Conservation (phyloP, 2,797 vertebrate genomes). For the Enteromius argenteus region DNA sequence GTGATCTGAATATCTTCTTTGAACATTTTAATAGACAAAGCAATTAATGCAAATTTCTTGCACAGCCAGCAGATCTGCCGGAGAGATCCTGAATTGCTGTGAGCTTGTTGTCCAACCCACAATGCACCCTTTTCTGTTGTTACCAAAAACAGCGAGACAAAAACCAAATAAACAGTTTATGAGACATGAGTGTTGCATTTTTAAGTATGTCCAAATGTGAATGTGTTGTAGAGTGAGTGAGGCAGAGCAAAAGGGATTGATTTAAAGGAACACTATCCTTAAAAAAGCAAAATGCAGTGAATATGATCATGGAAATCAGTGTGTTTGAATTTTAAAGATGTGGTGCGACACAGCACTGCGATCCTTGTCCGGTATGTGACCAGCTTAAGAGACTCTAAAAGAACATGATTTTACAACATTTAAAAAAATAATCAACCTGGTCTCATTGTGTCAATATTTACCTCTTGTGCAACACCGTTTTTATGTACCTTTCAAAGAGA, state of each 20-base stretch:
- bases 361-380: not conserved
- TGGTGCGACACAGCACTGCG: no score
- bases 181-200: not conserved
- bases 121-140: slow-evolving; percentile 38
- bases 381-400: not conserved
- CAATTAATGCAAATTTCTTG: slow-evolving; percentile 68
- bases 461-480: no score
- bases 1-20: slow-evolving; percentile 62
- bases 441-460: no score
- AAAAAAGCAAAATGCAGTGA: not conserved
- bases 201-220: not conserved
- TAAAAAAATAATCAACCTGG: no score
- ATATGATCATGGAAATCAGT: not conserved
- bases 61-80: slow-evolving; percentile 58
- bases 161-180: slow-evolving; percentile 31
- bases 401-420: not conserved
- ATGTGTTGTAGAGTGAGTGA: not conserved
- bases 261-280: not conserved
- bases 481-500: no score
- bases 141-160: not conserved
- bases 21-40: slow-evolving; percentile 64
- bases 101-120: slow-evolving; percentile 56
- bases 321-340: not conserved
- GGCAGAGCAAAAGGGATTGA: not conserved
- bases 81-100: slow-evolving; percentile 54